Conservation (phyloP, 1,140 invertebrate species). For the Aphelenchoides fujianensis region DNA sequence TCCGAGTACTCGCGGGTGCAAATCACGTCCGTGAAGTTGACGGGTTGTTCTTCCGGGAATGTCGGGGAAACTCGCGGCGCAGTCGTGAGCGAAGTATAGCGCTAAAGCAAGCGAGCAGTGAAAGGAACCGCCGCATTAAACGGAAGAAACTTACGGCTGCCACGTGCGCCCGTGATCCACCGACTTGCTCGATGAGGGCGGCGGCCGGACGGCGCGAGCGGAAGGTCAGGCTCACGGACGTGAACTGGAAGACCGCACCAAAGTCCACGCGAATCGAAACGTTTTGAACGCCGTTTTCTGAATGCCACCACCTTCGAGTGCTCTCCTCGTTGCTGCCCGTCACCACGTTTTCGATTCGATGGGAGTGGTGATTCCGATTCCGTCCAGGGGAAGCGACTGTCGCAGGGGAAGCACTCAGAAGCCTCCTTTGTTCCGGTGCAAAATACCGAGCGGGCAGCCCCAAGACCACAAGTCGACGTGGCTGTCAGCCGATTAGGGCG, state of each 20-base stretch:
- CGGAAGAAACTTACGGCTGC: no score
- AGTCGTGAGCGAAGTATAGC: slow-evolving; percentile 91
- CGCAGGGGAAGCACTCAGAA: slow-evolving; percentile 90
- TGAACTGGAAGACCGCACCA: slow-evolving; percentile 94
- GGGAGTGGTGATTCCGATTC: slow-evolving; percentile 65
- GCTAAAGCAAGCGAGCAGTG: no score
- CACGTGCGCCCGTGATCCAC: slow-evolving; percentile 89
- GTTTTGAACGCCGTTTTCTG: slow-evolving; percentile 77
- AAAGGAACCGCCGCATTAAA: no score
- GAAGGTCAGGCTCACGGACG: slow-evolving; percentile 91
- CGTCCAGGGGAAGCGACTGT: slow-evolving; percentile 67
- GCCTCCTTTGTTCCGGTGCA: slow-evolving; percentile 93
- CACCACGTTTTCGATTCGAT: slow-evolving; percentile 89
- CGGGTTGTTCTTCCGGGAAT: slow-evolving; percentile 71
- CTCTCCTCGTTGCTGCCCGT: slow-evolving; percentile 69
- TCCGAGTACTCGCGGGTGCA: slow-evolving; percentile 83
- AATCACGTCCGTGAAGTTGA: slow-evolving; percentile 78
- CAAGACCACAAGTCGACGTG: slow-evolving; percentile 88
- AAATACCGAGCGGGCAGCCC: slow-evolving; percentile 64
- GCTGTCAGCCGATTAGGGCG: slow-evolving; percentile 77
- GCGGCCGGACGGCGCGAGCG: slow-evolving; percentile 92
- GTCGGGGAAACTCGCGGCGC: slow-evolving; percentile 77
- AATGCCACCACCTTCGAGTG: slow-evolving; percentile 85
- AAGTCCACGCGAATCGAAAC: slow-evolving; percentile 84
- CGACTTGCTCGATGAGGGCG: slow-evolving; percentile 88